Conservation (phyloP, 2,113 vertebrate species). For the Xyliphius kryptos region DNA sequence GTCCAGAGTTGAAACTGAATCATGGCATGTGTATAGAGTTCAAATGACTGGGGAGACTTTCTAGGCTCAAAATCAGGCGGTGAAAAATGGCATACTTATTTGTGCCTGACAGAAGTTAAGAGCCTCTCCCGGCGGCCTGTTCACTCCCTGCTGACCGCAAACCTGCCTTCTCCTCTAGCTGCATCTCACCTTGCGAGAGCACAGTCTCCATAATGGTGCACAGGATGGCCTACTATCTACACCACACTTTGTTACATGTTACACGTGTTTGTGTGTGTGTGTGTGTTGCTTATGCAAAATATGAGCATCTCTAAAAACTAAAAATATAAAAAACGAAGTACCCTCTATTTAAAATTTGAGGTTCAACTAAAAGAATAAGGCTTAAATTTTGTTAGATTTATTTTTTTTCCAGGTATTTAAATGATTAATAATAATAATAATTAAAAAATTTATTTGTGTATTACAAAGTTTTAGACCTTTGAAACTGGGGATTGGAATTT, state of each 20-base stretch:
- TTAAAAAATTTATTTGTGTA: too few species aligned
- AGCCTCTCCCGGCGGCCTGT: constrained; percentile 66
- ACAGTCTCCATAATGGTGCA: constrained; percentile 44
- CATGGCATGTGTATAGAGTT: constrained; percentile 64
- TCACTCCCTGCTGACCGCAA: constrained; percentile 66
- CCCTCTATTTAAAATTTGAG: too few species aligned
- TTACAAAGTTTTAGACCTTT: too few species aligned
- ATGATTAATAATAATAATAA: too few species aligned
- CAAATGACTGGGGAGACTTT: constrained; percentile 67
- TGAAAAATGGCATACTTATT: constrained; percentile 75
- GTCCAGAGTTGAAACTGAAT: constrained; percentile 57
- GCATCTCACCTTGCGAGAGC: constrained; percentile 66
- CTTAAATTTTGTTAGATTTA: too few species aligned
- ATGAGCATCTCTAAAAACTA: too few species aligned
- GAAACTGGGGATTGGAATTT: too few species aligned
- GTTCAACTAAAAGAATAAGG: too few species aligned
- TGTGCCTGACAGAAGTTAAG: constrained; percentile 78
- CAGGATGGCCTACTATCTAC: constrained; percentile 44
- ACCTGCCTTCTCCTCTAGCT: constrained; percentile 62
- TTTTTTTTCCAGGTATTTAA: too few species aligned
- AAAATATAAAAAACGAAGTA: too few species aligned
- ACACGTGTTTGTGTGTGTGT: constrained; percentile 10
- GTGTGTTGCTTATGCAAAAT: too few species aligned
- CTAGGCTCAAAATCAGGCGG: constrained; percentile 66
- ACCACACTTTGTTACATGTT: constrained; percentile 3